Conservation (phyloP, 2,888 invertebrate genomes). For the Lithophane leautieri region DNA sequence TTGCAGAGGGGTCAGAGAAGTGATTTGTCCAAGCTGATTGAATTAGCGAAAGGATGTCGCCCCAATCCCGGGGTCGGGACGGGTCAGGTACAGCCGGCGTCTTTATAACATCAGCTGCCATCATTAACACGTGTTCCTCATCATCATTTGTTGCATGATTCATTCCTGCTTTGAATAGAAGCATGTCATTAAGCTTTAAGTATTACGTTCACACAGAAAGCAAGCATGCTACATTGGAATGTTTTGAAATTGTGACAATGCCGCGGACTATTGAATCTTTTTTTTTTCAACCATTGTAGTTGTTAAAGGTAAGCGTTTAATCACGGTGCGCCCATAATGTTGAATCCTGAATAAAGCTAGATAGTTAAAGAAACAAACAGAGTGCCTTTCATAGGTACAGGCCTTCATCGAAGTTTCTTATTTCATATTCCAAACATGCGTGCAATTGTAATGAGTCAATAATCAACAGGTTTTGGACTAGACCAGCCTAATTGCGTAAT, state of each 20-base stretch:
- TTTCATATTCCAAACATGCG: slow-evolving; percentile 8
- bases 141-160: slow-evolving; percentile 71
- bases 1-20: slow-evolving; percentile 62
- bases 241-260: slow-evolving; percentile 35
- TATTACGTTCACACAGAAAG: slow-evolving; percentile 27
- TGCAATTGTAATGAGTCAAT: slow-evolving; percentile 28
- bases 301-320: slow-evolving; percentile 1
- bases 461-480: slow-evolving; percentile 32
- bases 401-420: background rate
- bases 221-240: slow-evolving; percentile 7
- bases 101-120: slow-evolving; percentile 80
- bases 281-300: slow-evolving; percentile 17
- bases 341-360: background rate
- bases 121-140: slow-evolving; percentile 74
- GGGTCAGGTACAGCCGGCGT: slow-evolving; percentile 76
- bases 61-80: slow-evolving; percentile 71
- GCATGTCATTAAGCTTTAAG: slow-evolving; percentile 17
- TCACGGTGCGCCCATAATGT: background rate
- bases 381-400: background rate
- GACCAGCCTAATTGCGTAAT: slow-evolving; percentile 3
- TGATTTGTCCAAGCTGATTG: slow-evolving; percentile 80
- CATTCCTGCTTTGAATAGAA: slow-evolving; percentile 63
- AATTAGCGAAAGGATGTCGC: slow-evolving; percentile 83
- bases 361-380: slow-evolving; percentile 1
- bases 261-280: slow-evolving; percentile 7